Evolutionary conservation across 2,113 vertebrate species (phyloP).

Genomic region (Xiphophorus couchianus): DNA sequence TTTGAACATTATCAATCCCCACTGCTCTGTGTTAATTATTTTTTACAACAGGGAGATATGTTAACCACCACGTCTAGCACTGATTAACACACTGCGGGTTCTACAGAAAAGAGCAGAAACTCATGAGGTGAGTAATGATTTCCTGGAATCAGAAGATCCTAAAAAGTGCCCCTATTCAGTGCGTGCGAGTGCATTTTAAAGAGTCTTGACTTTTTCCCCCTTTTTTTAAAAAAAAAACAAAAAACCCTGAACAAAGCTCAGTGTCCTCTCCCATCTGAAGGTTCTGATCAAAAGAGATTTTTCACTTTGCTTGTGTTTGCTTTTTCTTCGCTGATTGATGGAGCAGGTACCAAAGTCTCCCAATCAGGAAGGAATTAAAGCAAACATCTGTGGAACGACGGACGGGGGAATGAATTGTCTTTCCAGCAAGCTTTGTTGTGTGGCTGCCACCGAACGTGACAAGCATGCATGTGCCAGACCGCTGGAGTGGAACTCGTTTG

Average conservation of each 20-base stretch:
- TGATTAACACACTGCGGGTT: constrained; percentile 73
- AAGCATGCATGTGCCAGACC: constrained; percentile 71
- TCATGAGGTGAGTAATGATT: constrained; percentile 7
- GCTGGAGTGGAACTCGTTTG: constrained; percentile 75
- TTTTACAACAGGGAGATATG: constrained; percentile 60
- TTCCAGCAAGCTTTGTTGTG: constrained; percentile 52
- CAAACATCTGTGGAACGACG: constrained; percentile 80
- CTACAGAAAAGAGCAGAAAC: constrained; percentile 37
- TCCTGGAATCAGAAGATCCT: constrained; percentile 6
- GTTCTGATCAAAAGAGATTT: constrained; percentile 45
- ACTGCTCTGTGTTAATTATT: constrained; percentile 77
- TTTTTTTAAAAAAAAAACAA: background rate
- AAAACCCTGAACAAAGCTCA: constrained; percentile 14
- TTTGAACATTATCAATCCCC: constrained; percentile 57
- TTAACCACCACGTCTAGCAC: constrained; percentile 71
- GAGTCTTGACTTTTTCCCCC: background rate
- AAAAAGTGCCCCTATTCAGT: background rate
- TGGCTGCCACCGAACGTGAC: constrained; percentile 75
- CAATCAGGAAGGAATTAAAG: constrained; percentile 77
- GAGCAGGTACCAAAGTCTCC: constrained; percentile 59
- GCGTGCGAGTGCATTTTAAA: background rate
- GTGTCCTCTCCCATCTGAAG: constrained; percentile 35
- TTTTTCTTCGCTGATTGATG: constrained; percentile 54
- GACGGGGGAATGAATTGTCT: constrained; percentile 76
- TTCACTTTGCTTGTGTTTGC: constrained; percentile 52